Evolutionary conservation across 2,797 vertebrate species (phyloP).

Genomic region (Chloroceryle inda): DNA sequence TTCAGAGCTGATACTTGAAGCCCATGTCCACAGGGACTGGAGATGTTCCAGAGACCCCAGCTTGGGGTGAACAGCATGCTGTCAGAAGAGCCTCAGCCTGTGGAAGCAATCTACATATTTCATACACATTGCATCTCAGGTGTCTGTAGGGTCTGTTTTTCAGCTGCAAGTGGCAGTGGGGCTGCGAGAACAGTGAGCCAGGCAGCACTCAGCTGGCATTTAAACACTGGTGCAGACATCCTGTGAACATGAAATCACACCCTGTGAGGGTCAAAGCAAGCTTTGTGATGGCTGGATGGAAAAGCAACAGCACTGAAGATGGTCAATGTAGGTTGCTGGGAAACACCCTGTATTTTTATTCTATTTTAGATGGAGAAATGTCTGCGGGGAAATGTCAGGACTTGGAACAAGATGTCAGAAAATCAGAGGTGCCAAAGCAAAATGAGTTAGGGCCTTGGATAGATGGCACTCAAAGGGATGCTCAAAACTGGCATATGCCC

Average conservation of each 20-base stretch:
- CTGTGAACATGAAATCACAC: neutral
- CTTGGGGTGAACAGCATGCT: neutral
- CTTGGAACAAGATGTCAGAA: neutral
- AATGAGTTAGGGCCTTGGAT: neutral
- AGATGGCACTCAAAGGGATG: neutral
- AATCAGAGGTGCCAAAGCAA: neutral
- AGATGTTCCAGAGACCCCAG: neutral
- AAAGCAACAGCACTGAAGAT: neutral
- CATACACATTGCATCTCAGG: neutral
- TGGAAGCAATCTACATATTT: neutral
- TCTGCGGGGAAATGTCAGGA: rapidly evolving
- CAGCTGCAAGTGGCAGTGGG: neutral
- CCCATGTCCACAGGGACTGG: rapidly evolving
- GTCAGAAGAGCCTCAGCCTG: neutral
- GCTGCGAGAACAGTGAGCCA: neutral
- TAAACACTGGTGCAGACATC: neutral
- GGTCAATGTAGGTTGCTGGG: neutral
- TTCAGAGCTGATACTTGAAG: neutral
- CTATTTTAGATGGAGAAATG: neutral
- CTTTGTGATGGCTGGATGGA: neutral
- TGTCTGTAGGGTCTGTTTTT: neutral
- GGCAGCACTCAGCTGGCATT: neutral
- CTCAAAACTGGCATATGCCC: rapidly evolving
- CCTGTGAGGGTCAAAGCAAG: neutral
- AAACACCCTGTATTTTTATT: neutral